These are phyloP conservation scores for Rambutsinella grinnellia DNA, from an alignment of 2,888 invertebrate genomes.

Conservation along the genomic window DNA sequence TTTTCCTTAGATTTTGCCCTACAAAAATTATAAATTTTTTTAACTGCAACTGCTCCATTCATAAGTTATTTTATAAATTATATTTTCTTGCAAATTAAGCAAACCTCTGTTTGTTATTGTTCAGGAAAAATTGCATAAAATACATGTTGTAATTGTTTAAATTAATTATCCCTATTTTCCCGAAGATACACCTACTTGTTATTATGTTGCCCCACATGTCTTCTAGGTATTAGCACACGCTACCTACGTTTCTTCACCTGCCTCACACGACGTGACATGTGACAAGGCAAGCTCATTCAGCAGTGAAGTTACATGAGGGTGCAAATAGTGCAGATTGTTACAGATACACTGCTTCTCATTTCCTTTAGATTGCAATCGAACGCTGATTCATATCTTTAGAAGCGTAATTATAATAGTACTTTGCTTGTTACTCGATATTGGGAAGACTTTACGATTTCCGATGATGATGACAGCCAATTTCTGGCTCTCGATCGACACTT, in stretches of 20 bases:
- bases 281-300: background rate
- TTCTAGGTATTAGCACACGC: background rate
- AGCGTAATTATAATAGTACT: no score
- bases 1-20: no score
- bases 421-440: background rate
- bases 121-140: no score
- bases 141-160: background rate
- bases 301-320: background rate
- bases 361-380: background rate
- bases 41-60: no score
- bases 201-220: background rate
- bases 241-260: background rate
- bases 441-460: background rate
- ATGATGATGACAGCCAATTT: conserved; percentile 1
- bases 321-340: background rate
- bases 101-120: no score
- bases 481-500: background rate
- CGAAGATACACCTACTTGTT: background rate
- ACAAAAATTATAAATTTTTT: no score
- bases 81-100: no score
- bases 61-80: no score
- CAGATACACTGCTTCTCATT: background rate
- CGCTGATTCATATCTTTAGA: background rate
- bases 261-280: background rate
- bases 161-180: background rate